Evolutionary conservation across 2,888 invertebrate genomes (phyloP), one percentile per base, ranked within the genome.

Genomic region (Neelides folsomi): DNA sequence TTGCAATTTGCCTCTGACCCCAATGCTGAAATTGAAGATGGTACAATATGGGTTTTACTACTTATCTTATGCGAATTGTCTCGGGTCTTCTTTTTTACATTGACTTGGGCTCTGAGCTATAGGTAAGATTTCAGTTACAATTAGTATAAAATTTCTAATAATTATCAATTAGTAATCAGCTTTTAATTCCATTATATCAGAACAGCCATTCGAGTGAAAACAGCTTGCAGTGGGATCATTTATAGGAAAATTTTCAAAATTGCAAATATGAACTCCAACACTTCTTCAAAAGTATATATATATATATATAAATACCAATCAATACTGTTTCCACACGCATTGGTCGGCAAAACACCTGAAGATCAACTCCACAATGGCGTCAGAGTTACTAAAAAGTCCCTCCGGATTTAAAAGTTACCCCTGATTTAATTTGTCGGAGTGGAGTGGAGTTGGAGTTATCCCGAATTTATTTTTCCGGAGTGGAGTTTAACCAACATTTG

Each of bases 21-120:
- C 0, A 68, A 73, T 8, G 69, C 67, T 12, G 62, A 68, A 1
- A 54, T 71, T 20, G 65, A 65, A 19, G 68, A 70, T 48, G 77
- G 76, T 4, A 58, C 76, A 4, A 67, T 68, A 10, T 74, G 76
- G 71, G 73, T 73, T 8, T 35, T 70, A 1, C 65, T 71, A 1
- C 64, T 78, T 34, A 67, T 70, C 12, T 20, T 71, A 1, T 71
- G 71, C 44, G 77, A 78, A 64, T 55, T 74, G 27, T 48, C 70
- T 3, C 70, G 76, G 39, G 69, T 72, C 10, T 59, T 73, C 12
- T 68, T 73, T 47, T 72, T 75, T 51, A 71, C 74, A 10, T 67
- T 72, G 62, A 69, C 72, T 42, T 77, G 76, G 74, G 71, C 72
- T 41, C 66, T 74, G 40, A 75, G 73, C 63, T 75, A 75, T 57